These are phyloP conservation scores for Steinernema carpocapsae DNA, from an alignment of 2,888 invertebrate genomes.

Conservation along the genomic window DNA sequence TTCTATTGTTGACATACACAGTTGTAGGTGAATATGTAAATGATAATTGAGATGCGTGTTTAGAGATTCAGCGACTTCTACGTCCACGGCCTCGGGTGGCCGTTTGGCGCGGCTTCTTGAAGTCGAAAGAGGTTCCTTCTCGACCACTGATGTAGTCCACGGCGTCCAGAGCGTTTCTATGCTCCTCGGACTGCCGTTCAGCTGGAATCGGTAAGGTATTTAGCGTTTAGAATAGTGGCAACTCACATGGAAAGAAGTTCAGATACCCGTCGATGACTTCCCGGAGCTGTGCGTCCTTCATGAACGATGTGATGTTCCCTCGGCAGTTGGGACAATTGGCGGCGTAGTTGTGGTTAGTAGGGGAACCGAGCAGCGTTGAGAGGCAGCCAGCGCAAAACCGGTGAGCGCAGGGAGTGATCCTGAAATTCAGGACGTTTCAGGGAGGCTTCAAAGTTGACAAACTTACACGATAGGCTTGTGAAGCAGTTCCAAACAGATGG, in stretches of 20 bases:
- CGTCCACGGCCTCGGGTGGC: no score
- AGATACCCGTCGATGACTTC: slow-evolving; percentile 12
- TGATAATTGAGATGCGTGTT: no score
- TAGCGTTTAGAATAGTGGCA: not conserved
- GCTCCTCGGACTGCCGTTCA: not conserved
- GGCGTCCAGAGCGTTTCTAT: not conserved
- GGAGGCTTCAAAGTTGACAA: not conserved
- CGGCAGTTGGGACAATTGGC: slow-evolving; percentile 5
- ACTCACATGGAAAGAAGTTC: slow-evolving; percentile 13
- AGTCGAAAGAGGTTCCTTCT: not conserved
- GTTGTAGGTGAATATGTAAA: no score
- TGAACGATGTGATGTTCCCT: not conserved
- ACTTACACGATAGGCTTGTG: slow-evolving; percentile 17
- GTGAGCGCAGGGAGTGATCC: slow-evolving; percentile 2
- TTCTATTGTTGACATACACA: no score
- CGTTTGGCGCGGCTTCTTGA: no score
- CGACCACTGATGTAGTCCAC: not conserved
- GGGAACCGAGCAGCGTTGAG: not conserved
- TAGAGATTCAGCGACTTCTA: no score
- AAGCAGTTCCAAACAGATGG: slow-evolving; percentile 26
- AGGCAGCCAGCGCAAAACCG: slow-evolving; percentile 20
- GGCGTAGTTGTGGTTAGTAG: not conserved
- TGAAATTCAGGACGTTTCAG: not conserved
- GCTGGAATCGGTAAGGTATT: not conserved
- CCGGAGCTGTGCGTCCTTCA: slow-evolving; percentile 8